Evolutionary conservation across 1,140 invertebrate species (phyloP).

Genomic region (Bombus polaris): DNA sequence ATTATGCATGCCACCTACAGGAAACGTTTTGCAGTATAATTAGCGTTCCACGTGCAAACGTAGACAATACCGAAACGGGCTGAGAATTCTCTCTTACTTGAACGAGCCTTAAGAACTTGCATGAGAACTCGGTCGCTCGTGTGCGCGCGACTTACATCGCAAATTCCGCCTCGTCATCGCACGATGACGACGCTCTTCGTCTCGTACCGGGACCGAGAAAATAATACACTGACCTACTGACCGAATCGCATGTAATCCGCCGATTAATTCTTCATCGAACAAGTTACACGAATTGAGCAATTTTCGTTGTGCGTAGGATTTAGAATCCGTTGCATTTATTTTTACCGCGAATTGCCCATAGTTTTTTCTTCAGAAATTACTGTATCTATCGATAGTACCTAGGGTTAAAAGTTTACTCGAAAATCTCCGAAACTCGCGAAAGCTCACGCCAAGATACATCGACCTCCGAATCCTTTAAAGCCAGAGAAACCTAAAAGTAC

Average conservation of each 20-base stretch:
- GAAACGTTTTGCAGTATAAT: slow-evolving; percentile 26
- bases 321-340: too few species aligned
- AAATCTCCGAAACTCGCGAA: too few species aligned
- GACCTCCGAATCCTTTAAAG: too few species aligned
- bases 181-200: slow-evolving; percentile 39
- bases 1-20: slow-evolving; percentile 32
- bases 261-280: too few species aligned
- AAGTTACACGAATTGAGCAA: too few species aligned
- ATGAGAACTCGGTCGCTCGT: slow-evolving; percentile 46
- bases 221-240: slow-evolving; percentile 53
- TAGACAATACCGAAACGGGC: slow-evolving; percentile 30
- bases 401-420: too few species aligned
- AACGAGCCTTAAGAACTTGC: not conserved
- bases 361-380: too few species aligned
- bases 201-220: slow-evolving; percentile 21
- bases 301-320: too few species aligned
- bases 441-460: too few species aligned
- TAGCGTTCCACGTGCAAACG: slow-evolving; percentile 33
- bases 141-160: slow-evolving; percentile 10
- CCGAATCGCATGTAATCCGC: not conserved
- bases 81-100: slow-evolving; percentile 1
- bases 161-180: slow-evolving; percentile 3
- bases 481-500: too few species aligned
- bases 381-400: too few species aligned
- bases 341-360: too few species aligned